Conservation (phyloP, 2,888 invertebrate species). For the Phengaris alcon region DNA sequence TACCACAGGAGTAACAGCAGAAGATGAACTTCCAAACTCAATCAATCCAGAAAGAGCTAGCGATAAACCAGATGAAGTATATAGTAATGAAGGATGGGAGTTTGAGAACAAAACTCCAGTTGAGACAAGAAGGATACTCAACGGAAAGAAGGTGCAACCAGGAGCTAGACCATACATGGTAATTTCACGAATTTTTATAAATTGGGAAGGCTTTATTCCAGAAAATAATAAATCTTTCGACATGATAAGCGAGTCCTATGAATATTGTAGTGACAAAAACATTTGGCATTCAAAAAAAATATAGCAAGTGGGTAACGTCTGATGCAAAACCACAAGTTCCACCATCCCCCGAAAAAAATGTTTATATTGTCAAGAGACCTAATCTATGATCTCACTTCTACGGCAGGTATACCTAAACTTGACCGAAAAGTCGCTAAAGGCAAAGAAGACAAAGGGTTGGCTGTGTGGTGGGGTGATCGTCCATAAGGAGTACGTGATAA, state of each 20-base stretch:
- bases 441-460: constrained; percentile 71
- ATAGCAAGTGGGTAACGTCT: no score
- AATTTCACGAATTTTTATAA: constrained; percentile 34
- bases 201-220: no score
- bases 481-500: constrained; percentile 60
- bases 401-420: constrained; percentile 66
- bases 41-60: constrained; percentile 34
- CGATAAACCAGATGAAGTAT: constrained; percentile 34
- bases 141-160: constrained; percentile 54
- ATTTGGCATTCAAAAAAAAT: no score
- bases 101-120: constrained; percentile 60
- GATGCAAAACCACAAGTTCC: no score
- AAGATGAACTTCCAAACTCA: not conserved
- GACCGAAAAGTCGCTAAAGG: constrained; percentile 69
- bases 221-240: no score
- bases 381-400: not conserved
- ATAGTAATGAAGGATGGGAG: constrained; percentile 62
- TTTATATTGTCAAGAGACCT: no score
- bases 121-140: constrained; percentile 64
- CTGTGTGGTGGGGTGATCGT: constrained; percentile 71
- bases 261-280: no score
- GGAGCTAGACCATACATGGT: constrained; percentile 71
- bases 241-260: no score
- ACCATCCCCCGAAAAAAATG: no score
- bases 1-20: not conserved